phyloP scores from a whole-genome alignment of 2,113 vertebrate genomes.

The Pygoscelis antarcticus region DNA sequence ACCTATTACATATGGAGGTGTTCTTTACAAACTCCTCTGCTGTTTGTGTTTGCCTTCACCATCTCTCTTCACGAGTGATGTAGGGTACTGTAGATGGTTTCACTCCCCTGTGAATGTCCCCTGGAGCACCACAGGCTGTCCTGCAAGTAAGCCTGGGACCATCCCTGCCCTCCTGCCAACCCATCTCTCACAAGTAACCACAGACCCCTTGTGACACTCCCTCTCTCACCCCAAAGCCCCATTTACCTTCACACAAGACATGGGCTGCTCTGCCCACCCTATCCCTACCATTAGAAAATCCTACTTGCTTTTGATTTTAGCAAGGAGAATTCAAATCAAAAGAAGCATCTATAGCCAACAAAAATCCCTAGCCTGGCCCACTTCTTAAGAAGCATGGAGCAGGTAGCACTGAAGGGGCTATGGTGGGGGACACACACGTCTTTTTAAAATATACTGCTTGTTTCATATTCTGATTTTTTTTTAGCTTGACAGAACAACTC shows the following conservation, averaged over 20 bases:
- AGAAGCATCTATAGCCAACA: not conserved
- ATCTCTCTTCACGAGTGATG: not conserved
- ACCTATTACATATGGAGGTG: not conserved
- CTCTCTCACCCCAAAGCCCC: not conserved
- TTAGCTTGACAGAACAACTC: not conserved
- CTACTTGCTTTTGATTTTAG: not conserved
- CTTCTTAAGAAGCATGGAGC: not conserved
- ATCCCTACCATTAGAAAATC: not conserved
- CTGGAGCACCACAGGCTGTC: not conserved
- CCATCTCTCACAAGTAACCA: not conserved
- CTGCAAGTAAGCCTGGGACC: not conserved
- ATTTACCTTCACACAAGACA: not conserved
- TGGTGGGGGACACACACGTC: rapidly evolving
- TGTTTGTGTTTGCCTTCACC: not conserved
- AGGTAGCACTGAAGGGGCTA: not conserved
- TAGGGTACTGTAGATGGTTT: not conserved
- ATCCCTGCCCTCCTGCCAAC: not conserved
- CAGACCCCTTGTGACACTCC: not conserved
- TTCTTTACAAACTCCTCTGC: not conserved
- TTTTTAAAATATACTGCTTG: not conserved
- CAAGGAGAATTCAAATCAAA: not conserved
- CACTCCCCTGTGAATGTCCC: not conserved
- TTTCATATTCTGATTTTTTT: not conserved
- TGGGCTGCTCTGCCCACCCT: not conserved
- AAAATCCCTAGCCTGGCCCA: not conserved